phyloP scores from a whole-genome alignment of 2,113 vertebrate species.

The Myiagra hebetior region DNA sequence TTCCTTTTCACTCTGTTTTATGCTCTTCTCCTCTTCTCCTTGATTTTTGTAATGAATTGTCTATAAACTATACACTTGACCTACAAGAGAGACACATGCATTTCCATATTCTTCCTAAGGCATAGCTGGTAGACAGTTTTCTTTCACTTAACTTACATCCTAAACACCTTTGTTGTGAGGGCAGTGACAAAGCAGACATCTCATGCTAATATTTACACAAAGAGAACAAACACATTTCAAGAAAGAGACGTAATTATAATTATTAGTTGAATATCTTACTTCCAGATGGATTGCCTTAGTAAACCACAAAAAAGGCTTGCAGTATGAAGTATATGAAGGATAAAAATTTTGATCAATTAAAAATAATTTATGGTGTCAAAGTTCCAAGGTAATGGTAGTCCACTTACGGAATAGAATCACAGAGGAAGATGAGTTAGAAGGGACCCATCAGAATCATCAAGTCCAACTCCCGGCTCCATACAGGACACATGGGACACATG shows the following conservation, averaged over 20 bases:
- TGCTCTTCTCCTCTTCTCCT: neutral
- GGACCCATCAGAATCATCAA: accelerated
- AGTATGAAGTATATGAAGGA: neutral
- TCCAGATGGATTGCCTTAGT: neutral
- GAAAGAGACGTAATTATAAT: neutral
- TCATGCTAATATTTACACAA: conserved; percentile 22
- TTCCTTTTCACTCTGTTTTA: neutral
- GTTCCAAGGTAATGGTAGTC: neutral
- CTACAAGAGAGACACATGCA: neutral
- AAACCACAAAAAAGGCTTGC: neutral
- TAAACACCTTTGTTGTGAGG: neutral
- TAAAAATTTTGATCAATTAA: neutral
- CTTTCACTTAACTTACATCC: neutral
- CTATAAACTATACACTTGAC: neutral
- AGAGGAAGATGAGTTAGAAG: neutral
- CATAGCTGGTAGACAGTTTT: neutral
- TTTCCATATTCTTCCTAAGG: neutral
- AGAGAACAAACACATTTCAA: neutral
- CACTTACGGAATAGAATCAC: neutral
- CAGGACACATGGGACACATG: too few species aligned
- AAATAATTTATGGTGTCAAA: neutral
- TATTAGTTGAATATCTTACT: neutral
- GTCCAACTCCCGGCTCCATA: too few species aligned
- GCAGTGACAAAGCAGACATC: neutral
- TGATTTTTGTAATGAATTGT: neutral